Percentiles rank a stretch among this genome's conserved stretches.
These are phyloP conservation scores for Lasioglossum morio DNA, from an alignment of 2,888 invertebrate genomes.

Conservation along the genomic window DNA sequence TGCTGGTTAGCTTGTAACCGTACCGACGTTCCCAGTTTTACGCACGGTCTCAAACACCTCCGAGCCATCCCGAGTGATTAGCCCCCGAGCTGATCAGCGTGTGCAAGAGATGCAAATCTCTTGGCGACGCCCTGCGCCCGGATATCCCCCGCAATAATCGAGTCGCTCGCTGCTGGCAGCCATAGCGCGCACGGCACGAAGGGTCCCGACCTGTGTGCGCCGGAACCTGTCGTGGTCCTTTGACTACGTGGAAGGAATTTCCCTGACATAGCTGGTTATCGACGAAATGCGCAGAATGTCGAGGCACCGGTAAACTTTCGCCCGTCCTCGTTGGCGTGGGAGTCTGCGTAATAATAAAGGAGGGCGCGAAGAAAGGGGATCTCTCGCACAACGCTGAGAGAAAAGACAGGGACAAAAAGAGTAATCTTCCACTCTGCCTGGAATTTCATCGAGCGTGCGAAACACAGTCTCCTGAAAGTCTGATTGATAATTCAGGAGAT, in stretches of 20 bases:
- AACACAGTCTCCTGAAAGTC: background rate
- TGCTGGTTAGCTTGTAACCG: background rate
- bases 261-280: constrained; percentile 42
- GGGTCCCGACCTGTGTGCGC: constrained; percentile 19
- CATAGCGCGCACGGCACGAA: constrained; percentile 20
- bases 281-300: constrained; percentile 47
- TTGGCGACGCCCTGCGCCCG: constrained; percentile 19
- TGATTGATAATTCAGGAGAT: background rate
- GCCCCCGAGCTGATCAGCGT: background rate
- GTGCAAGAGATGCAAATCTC: constrained; percentile 37
- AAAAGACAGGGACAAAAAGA: background rate
- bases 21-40: background rate
- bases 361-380: background rate
- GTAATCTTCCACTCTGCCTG: background rate
- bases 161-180: constrained; percentile 3
- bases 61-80: constrained; percentile 36
- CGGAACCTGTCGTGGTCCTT: constrained; percentile 32
- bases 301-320: constrained; percentile 38
- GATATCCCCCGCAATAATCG: constrained; percentile 22
- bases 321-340: background rate
- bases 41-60: background rate
- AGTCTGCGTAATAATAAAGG: constrained; percentile 33
- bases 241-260: constrained; percentile 60
- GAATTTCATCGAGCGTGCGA: background rate
- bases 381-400: background rate